Percentiles rank a stretch among this genome's conserved stretches.
phyloP scores from a whole-genome alignment of 2,797 vertebrate species.

The Acipenser oxyrinchus region DNA sequence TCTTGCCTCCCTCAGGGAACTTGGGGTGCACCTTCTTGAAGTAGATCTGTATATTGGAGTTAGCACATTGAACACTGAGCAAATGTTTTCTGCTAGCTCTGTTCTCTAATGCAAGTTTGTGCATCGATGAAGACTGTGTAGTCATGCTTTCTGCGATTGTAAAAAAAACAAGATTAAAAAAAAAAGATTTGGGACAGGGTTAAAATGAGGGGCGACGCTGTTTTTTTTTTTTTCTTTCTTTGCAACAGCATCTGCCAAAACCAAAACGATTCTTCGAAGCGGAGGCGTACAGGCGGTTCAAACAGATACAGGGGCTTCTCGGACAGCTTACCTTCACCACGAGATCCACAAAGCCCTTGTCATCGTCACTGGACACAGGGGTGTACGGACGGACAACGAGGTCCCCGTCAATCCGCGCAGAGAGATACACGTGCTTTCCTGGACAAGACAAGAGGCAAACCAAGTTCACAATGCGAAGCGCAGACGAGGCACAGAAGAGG shows the following conservation, averaged over 20 bases:
- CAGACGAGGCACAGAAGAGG: too few species aligned
- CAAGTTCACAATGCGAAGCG: not conserved
- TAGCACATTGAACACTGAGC: not conserved
- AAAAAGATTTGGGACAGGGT: too few species aligned
- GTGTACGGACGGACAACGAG: conserved; percentile 59
- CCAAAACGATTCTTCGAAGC: not conserved
- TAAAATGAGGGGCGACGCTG: too few species aligned
- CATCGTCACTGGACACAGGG: conserved; percentile 54
- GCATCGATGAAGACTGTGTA: too few species aligned
- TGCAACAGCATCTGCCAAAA: not conserved
- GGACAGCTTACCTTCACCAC: conserved; percentile 51
- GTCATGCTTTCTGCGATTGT: too few species aligned
- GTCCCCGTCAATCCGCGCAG: conserved; percentile 51
- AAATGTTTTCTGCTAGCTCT: too few species aligned
- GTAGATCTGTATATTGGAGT: conserved; percentile 44
- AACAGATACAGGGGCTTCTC: not conserved
- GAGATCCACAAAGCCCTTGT: conserved; percentile 56
- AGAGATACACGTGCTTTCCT: conserved; percentile 59
- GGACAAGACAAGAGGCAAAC: conserved; percentile 6
- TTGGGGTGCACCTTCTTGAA: conserved; percentile 53
- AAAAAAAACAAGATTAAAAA: too few species aligned
- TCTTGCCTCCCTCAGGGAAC: conserved; percentile 61
- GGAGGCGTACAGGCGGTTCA: not conserved
- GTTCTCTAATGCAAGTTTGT: too few species aligned
- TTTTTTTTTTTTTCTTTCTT: too few species aligned